These are phyloP conservation scores for Dasypogon diadema DNA, from an alignment of 2,888 invertebrate species.

Conservation along the genomic window DNA sequence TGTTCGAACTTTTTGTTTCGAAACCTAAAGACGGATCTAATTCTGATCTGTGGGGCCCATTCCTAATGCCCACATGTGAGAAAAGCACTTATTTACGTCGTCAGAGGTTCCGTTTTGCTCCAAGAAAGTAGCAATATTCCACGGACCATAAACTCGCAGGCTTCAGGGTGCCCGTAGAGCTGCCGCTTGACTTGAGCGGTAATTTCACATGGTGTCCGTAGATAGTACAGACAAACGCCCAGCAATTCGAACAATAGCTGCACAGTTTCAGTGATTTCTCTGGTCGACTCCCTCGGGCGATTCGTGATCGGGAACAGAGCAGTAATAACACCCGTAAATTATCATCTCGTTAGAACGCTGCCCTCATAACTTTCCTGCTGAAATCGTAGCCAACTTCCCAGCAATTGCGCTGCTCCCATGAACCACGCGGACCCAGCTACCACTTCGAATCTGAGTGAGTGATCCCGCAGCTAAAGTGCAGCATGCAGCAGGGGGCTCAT, in stretches of 20 bases:
- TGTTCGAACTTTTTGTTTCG: no score
- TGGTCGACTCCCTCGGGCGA: constrained; percentile 37
- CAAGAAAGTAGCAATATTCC: constrained; percentile 43
- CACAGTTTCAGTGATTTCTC: constrained; percentile 38
- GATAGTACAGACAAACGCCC: constrained; percentile 7
- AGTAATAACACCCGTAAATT: constrained; percentile 42
- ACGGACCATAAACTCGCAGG: constrained; percentile 34
- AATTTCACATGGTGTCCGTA: constrained; percentile 34
- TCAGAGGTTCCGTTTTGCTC: constrained; percentile 3
- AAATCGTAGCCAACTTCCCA: not conserved
- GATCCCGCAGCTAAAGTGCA: not conserved
- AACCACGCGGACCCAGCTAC: not conserved
- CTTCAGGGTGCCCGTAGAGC: constrained; percentile 28
- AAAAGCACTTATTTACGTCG: constrained; percentile 15
- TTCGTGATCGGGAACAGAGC: constrained; percentile 32
- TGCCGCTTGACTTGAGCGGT: not conserved
- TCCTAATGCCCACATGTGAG: constrained; percentile 6
- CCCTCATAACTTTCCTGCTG: constrained; percentile 19
- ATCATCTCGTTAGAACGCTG: constrained; percentile 36
- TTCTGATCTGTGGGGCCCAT: not conserved
- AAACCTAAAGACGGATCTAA: no score
- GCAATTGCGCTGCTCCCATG: not conserved
- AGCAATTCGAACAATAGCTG: constrained; percentile 28
- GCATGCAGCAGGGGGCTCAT: not conserved
- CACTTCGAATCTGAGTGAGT: not conserved